Base-by-base conservation (phyloP, 2,113 vertebrate genomes). In the Rhinolophus ferrumequinum region DNA sequence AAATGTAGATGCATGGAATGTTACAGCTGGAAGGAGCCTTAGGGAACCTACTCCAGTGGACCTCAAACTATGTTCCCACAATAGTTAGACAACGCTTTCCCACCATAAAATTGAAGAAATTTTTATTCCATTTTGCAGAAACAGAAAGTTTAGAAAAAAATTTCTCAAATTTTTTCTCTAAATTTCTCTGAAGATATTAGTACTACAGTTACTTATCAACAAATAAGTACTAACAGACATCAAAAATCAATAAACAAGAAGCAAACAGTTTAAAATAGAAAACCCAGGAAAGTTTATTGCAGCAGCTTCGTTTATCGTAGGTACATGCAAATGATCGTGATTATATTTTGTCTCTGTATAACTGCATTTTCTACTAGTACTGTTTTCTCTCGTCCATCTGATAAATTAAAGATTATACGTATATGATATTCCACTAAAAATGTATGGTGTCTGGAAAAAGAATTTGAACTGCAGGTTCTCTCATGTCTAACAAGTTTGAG, bases 61-160 rank as follows among this genome's bases (percentile, higher is more conserved):
- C 66, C 35, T 87, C 16, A 85, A 80, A 72, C 24, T 91, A 44
- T 47, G n/a, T 76, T 94, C 60, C 47, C 93, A 96, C 41, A 88
- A 66, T 26, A 7, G 47, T 21, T 67, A 88, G 35, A 66, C 33
- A 13, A 76, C 73, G 3, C 5, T 93, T 94, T 76, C 41, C 86
- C 85, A 94, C 58, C 22, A 81, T 47, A 82, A 86, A 86, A 85
- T 4, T 50, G 18, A 75, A 60, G 30, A 64, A 73, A 38, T 22
- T 54, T 91, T 88, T 80, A 52, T 56, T 52, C 26, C 6, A 35
- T 64, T 95, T 89, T 92, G 26, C 19, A 81, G 33, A 80, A 88
- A 81, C 11, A 72, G 22, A 64, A 64, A 76, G 28, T 44, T 41
- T 12, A 52, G 33, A 85, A 94, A 88, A 24, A 21, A 35, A n/a